Evolutionary conservation across 1,140 invertebrate genomes (phyloP).

Genomic region (Trinorchestia longiramus): DNA sequence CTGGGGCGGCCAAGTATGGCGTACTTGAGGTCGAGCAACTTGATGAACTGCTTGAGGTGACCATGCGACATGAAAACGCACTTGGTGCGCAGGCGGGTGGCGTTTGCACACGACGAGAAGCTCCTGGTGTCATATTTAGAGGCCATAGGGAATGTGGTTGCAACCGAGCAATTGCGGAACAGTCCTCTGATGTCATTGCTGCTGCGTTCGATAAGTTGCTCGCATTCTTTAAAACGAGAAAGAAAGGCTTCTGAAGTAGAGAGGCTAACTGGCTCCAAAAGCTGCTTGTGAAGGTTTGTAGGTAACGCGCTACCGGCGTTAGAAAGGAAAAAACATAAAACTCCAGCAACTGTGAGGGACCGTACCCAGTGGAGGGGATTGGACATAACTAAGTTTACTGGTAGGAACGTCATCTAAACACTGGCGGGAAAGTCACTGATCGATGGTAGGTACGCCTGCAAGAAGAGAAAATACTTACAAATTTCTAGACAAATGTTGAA

Average conservation of each 20-base stretch:
- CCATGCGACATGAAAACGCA: slow-evolving; percentile 6
- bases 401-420: background rate
- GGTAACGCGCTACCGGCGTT: background rate
- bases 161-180: background rate
- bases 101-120: background rate
- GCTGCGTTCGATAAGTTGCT: background rate
- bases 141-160: background rate
- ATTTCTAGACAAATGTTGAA: background rate
- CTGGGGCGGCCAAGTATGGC: slow-evolving; percentile 21
- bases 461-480: background rate
- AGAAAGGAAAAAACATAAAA: background rate
- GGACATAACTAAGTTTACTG: background rate
- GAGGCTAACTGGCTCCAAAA: background rate
- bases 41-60: slow-evolving; percentile 32
- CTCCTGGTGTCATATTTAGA: background rate
- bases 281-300: background rate
- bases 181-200: background rate
- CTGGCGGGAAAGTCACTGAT: background rate
- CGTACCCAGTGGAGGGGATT: background rate
- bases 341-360: background rate
- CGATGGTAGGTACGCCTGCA: background rate
- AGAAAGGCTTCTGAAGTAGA: background rate
- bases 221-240: background rate
- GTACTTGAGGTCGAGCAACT: slow-evolving; percentile 21
- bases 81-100: background rate